A percentile compares a stretch with the other conserved stretches of the same genome.
Conservation (phyloP, 2,797 vertebrate species). For the Knipowitschia caucasica region DNA sequence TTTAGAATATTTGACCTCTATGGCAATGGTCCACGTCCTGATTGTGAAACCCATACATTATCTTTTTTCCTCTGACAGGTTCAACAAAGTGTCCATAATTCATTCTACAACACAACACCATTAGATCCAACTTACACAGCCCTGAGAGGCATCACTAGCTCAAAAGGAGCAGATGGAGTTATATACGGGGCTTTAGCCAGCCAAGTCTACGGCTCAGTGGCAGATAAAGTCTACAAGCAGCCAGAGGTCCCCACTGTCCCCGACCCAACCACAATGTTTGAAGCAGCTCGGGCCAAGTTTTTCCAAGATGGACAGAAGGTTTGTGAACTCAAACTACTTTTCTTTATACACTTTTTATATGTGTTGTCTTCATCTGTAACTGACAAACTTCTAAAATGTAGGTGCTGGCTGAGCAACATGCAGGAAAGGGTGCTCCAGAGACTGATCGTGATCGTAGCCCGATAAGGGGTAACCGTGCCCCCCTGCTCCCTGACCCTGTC, state of each 20-base stretch:
- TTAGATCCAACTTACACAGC: slow-evolving; percentile 79
- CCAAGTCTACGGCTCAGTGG: slow-evolving; percentile 77
- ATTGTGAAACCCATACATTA: neutral
- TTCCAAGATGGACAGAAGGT: slow-evolving; percentile 82
- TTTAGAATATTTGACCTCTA: too few species aligned
- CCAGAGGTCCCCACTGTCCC: slow-evolving; percentile 34
- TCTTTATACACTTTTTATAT: neutral
- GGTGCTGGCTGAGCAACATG: slow-evolving; percentile 79
- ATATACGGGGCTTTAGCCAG: slow-evolving; percentile 79
- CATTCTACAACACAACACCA: slow-evolving; percentile 79
- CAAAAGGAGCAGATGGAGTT: slow-evolving; percentile 72
- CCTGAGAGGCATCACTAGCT: slow-evolving; percentile 75
- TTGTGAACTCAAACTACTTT: neutral
- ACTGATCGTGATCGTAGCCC: slow-evolving; percentile 77
- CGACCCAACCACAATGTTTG: slow-evolving; percentile 76
- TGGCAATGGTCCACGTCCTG: too few species aligned
- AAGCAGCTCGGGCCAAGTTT: slow-evolving; percentile 80
- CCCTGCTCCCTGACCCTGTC: slow-evolving; percentile 82
- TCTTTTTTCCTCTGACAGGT: slow-evolving; percentile 47
- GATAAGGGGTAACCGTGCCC: slow-evolving; percentile 73
- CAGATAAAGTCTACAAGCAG: slow-evolving; percentile 71
- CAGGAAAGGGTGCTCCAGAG: slow-evolving; percentile 59
- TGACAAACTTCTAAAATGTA: slow-evolving; percentile 15
- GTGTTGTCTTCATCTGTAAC: neutral
- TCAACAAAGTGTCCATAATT: slow-evolving; percentile 81